A percentile compares a stretch with the other conserved stretches of the same genome.
Conservation (phyloP, 2,113 vertebrate genomes). For the Hydropotes inermis region DNA sequence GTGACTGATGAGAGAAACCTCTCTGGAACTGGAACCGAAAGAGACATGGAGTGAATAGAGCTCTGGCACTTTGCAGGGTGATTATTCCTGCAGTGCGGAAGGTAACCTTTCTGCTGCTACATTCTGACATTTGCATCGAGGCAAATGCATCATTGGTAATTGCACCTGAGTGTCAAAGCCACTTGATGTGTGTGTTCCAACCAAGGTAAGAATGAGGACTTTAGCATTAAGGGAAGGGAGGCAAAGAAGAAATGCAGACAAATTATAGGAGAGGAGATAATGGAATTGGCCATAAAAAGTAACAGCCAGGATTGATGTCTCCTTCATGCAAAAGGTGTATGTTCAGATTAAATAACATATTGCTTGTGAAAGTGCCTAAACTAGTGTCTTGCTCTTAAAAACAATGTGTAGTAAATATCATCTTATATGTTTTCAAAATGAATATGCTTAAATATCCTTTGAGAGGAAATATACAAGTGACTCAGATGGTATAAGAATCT, state of each 20-base stretch:
- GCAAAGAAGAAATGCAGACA: constrained; percentile 43
- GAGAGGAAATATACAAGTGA: neutral
- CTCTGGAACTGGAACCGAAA: neutral
- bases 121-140: constrained; percentile 75
- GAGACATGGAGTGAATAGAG: neutral
- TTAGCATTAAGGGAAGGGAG: constrained; percentile 54
- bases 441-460: neutral
- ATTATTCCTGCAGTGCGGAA: constrained; percentile 63
- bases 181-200: constrained; percentile 71
- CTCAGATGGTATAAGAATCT: neutral
- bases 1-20: constrained; percentile 32
- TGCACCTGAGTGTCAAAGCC: constrained; percentile 69
- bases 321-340: neutral
- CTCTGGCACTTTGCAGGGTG: constrained; percentile 33
- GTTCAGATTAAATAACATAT: constrained; percentile 18
- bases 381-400: constrained; percentile 42
- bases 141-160: constrained; percentile 75
- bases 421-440: neutral
- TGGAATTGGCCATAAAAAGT: constrained; percentile 62
- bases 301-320: constrained; percentile 54
- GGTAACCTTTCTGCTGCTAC: constrained; percentile 71
- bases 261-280: constrained; percentile 67
- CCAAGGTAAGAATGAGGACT: constrained; percentile 59
- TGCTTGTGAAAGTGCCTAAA: constrained; percentile 24
- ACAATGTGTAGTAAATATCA: neutral